Evolutionary conservation across 2,113 vertebrate species (phyloP).

Genomic region (Semnornis frantzii): DNA sequence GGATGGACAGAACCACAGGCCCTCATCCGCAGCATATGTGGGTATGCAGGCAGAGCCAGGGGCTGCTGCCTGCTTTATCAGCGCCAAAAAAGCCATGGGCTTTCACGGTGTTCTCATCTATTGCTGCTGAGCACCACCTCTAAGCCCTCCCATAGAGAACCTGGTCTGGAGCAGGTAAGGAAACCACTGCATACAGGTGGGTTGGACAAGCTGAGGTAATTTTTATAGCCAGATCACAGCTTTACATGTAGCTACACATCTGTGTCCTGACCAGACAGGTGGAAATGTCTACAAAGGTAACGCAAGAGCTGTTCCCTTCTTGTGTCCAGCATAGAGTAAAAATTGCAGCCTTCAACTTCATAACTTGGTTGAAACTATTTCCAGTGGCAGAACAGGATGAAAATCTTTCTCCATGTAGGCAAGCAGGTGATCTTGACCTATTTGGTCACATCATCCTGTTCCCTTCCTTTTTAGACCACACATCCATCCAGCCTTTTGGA

Average conservation of each 20-base stretch:
- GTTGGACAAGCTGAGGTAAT: neutral
- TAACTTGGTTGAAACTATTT: neutral
- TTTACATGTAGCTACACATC: fast-evolving
- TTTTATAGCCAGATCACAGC: neutral
- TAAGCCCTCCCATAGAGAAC: neutral
- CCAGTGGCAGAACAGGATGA: fast-evolving
- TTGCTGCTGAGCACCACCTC: neutral
- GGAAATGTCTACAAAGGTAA: neutral
- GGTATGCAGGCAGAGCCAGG: fast-evolving
- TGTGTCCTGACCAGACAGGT: neutral
- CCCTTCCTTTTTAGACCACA: neutral
- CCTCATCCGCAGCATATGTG: fast-evolving
- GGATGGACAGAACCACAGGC: neutral
- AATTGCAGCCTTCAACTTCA: neutral
- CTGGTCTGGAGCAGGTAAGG: neutral
- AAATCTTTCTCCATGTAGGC: neutral
- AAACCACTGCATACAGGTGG: neutral
- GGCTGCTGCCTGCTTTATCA: neutral
- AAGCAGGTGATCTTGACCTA: neutral
- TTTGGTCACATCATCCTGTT: neutral
- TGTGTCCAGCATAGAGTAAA: fast-evolving
- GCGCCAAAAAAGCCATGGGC: neutral
- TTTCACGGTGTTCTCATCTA: neutral
- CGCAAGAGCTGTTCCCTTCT: neutral
- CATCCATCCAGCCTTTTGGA: neutral